Percentiles rank a stretch among this genome's conserved stretches.
phyloP scores from a whole-genome alignment of 1,140 invertebrate genomes.

The fruit fly (Drosophila melanogaster) region DNA sequence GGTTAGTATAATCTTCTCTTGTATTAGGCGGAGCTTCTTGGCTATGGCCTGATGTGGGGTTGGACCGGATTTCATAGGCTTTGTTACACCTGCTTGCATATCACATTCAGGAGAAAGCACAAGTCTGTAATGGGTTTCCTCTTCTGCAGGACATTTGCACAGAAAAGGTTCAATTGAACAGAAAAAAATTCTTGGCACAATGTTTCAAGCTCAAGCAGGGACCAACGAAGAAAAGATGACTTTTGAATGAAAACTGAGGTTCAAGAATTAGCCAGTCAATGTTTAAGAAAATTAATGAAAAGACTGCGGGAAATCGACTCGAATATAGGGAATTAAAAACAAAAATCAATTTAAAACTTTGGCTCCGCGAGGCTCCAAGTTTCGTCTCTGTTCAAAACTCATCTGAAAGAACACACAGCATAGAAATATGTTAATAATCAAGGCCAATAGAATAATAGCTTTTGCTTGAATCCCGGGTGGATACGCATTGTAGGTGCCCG shows the following conservation, averaged over 20 bases:
- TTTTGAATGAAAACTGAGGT: not conserved
- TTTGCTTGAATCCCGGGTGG: not conserved
- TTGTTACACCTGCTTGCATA: constrained; percentile 27
- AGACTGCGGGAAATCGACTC: constrained; percentile 26
- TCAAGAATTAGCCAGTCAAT: constrained; percentile 13
- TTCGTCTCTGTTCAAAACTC: constrained; percentile 29
- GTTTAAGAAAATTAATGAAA: not conserved
- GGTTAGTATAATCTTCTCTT: constrained; percentile 38
- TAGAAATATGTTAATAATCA: constrained; percentile 52
- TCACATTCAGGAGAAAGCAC: constrained; percentile 4
- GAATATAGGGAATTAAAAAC: not conserved
- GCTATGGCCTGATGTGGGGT: constrained; percentile 23
- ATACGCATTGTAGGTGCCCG: constrained; percentile 3
- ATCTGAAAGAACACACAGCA: constrained; percentile 62
- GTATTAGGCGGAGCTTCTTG: constrained; percentile 33
- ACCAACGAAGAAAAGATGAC: not conserved
- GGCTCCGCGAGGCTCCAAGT: constrained; percentile 49
- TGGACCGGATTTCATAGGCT: constrained; percentile 1
- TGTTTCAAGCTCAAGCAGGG: constrained; percentile 5
- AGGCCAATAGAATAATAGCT: not conserved
- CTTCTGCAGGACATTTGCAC: constrained; percentile 1
- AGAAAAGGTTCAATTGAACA: not conserved
- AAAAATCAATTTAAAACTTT: constrained; percentile 43
- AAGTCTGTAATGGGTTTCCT: no score
- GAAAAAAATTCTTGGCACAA: not conserved